Percentiles rank a stretch among this genome's conserved stretches.
These are phyloP conservation scores for Corvus hawaiiensis DNA, from an alignment of 2,113 vertebrate genomes.

Conservation along the genomic window DNA sequence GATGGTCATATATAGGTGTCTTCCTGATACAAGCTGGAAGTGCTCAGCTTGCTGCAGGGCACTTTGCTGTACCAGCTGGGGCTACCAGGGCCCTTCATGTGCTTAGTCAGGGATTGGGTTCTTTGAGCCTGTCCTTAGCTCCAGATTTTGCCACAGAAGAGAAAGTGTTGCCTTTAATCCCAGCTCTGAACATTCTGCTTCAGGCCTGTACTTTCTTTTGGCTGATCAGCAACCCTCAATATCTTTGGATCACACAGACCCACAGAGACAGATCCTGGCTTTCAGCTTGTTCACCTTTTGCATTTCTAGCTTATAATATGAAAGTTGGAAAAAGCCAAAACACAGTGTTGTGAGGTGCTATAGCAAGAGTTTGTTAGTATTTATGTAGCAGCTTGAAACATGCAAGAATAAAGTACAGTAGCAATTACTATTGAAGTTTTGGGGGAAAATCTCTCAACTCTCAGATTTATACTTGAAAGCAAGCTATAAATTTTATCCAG, in stretches of 20 bases:
- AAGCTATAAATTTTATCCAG: neutral
- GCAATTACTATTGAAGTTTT: neutral
- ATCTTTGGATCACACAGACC: neutral
- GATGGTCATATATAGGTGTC: neutral
- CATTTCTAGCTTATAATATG: neutral
- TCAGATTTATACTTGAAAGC: neutral
- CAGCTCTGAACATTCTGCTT: neutral
- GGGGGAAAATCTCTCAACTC: neutral
- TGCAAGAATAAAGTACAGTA: neutral
- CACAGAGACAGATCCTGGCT: neutral
- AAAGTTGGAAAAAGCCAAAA: neutral
- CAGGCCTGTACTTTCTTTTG: neutral
- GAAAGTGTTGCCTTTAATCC: slow-evolving; percentile 22
- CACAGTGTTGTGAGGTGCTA: neutral
- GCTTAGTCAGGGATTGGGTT: neutral
- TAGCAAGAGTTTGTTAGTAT: neutral
- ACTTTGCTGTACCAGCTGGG: neutral
- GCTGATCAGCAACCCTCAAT: neutral
- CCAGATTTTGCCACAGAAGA: neutral
- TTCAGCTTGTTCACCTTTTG: neutral
- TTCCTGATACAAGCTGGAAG: neutral
- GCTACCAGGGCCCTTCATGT: neutral
- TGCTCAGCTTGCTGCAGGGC: neutral
- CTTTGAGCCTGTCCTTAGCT: neutral
- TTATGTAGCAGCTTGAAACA: neutral